Evolutionary conservation across 1,140 invertebrate genomes (phyloP), one percentile per base, ranked within the genome.

Genomic region (Globodera ellingtonae): DNA sequence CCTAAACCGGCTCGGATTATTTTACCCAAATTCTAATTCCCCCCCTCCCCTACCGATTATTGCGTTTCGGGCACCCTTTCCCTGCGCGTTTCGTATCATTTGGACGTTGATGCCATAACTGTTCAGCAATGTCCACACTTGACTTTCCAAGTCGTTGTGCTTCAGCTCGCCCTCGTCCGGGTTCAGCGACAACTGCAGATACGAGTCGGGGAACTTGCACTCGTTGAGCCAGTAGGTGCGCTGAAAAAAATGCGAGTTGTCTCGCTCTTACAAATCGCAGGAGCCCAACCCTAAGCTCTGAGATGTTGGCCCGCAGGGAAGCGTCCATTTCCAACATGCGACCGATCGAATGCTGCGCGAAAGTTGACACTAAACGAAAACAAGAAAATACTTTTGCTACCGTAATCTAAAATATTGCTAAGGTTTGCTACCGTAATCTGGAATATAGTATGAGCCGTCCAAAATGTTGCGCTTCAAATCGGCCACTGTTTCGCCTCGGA

Each of bases 401-500:
- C 35, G 35, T 35, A 35, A 35, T 35, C 35, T 35, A 2, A 3
- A 35, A 35, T 35, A 18, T 6, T 72, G 5, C 56, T 18, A 52
- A 2, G 24, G 13, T 78, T 3, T 7, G 72, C 47, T 83, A 10
- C 86, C 72, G 78, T 89, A 89, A 52, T 89, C 87, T 5, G 87
- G 87, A 10, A 88, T 86, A 13, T 52, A 69, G 78, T 79, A 88
- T 21, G 67, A 59, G 4, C 86, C 87, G 50, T 88, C 77, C 35
- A 89, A 62, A 71, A 88, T 87, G 48, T 80, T 80, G 47, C 50
- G 71, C 79, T 89, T 89, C 56, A 89, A 74, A 67, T 89, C 87
- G 44, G 88, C 87, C 0, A 92, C 90, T 10, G 90, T 92, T 66
- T 92, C 91, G 7, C 90, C 91, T 48, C 90, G 82, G 80, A 92